phyloP scores from a whole-genome alignment of 2,797 vertebrate species.

The Odontamblyopus rebecca region DNA sequence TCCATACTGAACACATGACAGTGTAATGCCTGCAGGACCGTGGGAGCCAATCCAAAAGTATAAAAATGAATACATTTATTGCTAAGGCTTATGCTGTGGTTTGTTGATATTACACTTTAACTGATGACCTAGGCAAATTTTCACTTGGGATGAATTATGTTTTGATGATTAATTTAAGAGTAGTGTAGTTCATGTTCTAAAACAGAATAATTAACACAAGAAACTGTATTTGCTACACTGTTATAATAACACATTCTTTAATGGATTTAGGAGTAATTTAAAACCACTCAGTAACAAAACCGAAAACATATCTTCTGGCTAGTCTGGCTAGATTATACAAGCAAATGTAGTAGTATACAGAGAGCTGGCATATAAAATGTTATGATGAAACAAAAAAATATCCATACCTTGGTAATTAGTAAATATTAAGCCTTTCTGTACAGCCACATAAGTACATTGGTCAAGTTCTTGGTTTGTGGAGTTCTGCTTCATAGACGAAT shows the following conservation, averaged over 20 bases:
- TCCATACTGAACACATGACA: constrained; percentile 60
- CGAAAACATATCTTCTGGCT: neutral
- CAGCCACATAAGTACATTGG: constrained; percentile 14
- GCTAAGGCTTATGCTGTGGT: neutral
- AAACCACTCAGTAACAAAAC: neutral
- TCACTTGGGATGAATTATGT: neutral
- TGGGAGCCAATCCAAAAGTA: neutral
- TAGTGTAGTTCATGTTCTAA: neutral
- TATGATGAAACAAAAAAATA: neutral
- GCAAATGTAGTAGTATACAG: neutral
- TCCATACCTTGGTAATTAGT: constrained; percentile 45
- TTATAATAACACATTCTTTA: neutral
- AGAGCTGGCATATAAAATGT: neutral
- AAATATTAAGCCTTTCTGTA: neutral
- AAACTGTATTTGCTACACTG: neutral
- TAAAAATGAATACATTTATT: neutral
- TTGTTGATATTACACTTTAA: neutral
- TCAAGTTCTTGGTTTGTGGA: constrained; percentile 37
- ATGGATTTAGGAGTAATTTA: neutral
- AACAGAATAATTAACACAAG: neutral
- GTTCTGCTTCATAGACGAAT: constrained; percentile 54
- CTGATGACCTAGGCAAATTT: neutral
- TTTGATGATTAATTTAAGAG: neutral
- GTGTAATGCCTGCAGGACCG: constrained; percentile 52
- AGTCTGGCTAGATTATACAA: neutral